Evolutionary conservation across 2,797 vertebrate species (phyloP), one percentile per base, ranked within the genome.

Genomic region (Taenioides sp.): DNA sequence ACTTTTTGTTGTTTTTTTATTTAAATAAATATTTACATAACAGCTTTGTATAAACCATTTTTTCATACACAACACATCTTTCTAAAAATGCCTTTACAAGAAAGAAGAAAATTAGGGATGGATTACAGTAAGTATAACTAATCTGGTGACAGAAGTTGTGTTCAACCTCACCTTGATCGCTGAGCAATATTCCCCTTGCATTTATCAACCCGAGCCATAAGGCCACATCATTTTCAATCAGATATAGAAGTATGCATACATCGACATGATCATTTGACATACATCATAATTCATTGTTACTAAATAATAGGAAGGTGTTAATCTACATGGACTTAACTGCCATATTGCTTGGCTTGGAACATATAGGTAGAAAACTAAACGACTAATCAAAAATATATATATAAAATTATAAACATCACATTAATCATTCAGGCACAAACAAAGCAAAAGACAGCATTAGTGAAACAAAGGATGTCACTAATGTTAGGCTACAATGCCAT

Each of bases 11-110:
- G 87, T 92, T 92, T 93, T 47, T 89, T 89, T 91, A 90, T 88
- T 93, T 92, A 93, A 93, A 93, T 93, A 93, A 92, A 92, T 92
- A 92, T 93, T 91, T 93, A 93, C 92, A 92, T 86, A 86, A 91
- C 87, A 88, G 90, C 81, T 91, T 90, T 68, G 85, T 91, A 93
- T 91, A 92, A 92, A 93, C 91, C 91, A 90, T 86, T 3, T 83
- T 86, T 89, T 87, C 88, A 87, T 89, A 91, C 84, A 88, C 75
- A 70, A 90, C 87, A 90, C 85, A 80, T 88, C 54, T 81, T 84
- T 89, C 88, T 90, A 89, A 91, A 89, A 77, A 87, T 71, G 43
- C 79, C 62, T 84, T 80, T 63, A 86, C 74, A 71, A 80, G 71
- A 28, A 77, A 61, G 57, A 80, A 80, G 43, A 77, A 86, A 86